Base-by-base conservation (phyloP, 2,113 vertebrate genomes). In the Athene noctua region DNA sequence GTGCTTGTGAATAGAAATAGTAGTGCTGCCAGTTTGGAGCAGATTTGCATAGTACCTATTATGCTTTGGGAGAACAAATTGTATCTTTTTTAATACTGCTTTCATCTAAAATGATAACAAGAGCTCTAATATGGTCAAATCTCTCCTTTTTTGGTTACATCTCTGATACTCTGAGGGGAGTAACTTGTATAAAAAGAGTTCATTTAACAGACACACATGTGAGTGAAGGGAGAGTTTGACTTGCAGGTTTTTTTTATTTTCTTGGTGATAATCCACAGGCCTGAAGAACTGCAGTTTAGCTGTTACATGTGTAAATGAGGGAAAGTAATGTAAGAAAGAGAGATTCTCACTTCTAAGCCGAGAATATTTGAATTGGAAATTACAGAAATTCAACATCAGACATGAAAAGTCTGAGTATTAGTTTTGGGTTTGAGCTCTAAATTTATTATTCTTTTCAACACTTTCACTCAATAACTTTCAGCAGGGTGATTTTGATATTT, bases 331-430 rank as follows among this genome's bases (percentile, higher is more conserved):
- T n/a, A 78, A 52, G 32, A 59, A 59, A 77, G 36, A 92, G 36
- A 91, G 46, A 58, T 36, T 87, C 54, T 94, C 32, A 54, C 72
- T 91, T 96, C 47, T 77, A 85, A 94, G 62, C 80, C 80, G 54
- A 88, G 75, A 66, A 26, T 73, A 74, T 75, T 95, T 94, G 71
- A 88, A 94, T 80, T 90, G 78, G 51, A 94, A 97, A 91, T 95
- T 66, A 77, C 40, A 87, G 61, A 89, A 75, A 84, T 85, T 27
- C 52, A 92, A 47, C 58, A 80, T 80, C 65, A 72, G 66, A 66
- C 42, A n/a, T 42, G 32, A 80, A 54, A 78, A 85, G 29, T 73
- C 29, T 27, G 57, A 47, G 52, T 79, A 70, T 71, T 68, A 51
- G n/a, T 68, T 84, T 85, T 26, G n/a, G 13, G 3, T 42, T 90